Conservation (phyloP, 2,888 invertebrate genomes). For the Drosophila flavopinicola region DNA sequence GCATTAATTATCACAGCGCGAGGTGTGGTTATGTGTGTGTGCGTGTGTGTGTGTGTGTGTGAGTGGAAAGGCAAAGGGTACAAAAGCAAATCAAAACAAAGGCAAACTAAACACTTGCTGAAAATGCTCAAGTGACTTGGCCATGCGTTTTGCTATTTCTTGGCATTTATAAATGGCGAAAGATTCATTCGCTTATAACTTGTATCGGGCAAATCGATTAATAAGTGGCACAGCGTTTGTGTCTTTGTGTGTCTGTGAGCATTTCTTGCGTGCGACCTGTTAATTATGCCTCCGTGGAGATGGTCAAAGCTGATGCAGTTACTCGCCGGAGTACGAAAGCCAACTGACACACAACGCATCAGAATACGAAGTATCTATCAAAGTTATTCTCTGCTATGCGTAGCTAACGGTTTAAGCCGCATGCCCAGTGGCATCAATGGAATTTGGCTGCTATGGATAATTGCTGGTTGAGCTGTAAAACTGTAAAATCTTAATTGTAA, state of each 20-base stretch:
- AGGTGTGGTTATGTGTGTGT: background rate
- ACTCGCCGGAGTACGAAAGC: slow-evolving; percentile 10
- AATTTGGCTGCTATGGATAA: slow-evolving; percentile 35
- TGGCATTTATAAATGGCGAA: slow-evolving; percentile 34
- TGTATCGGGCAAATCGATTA: slow-evolving; percentile 65
- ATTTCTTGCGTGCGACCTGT: slow-evolving; percentile 52
- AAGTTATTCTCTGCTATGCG: slow-evolving; percentile 37
- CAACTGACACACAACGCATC: slow-evolving; percentile 41
- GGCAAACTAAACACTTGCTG: slow-evolving; percentile 41
- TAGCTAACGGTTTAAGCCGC: slow-evolving; percentile 43
- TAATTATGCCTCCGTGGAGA: slow-evolving; percentile 70
- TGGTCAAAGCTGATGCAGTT: slow-evolving; percentile 63
- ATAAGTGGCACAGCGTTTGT: slow-evolving; percentile 70
- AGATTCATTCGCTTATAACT: slow-evolving; percentile 42
- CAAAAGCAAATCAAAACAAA: slow-evolving; percentile 43
- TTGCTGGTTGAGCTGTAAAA: slow-evolving; percentile 30
- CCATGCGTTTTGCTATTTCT: slow-evolving; percentile 20
- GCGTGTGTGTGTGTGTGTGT: slow-evolving; percentile 9
- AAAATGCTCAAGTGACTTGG: slow-evolving; percentile 34
- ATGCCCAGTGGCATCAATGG: slow-evolving; percentile 55
- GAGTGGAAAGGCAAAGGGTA: slow-evolving; percentile 36
- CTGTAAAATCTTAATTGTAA: slow-evolving; percentile 41
- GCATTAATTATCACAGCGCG: slow-evolving; percentile 57
- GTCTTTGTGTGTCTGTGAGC: slow-evolving; percentile 15
- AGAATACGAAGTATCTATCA: slow-evolving; percentile 29